These are phyloP conservation scores for Oceanodroma leucorhoa DNA, from an alignment of 2,797 vertebrate species.

Conservation along the genomic window DNA sequence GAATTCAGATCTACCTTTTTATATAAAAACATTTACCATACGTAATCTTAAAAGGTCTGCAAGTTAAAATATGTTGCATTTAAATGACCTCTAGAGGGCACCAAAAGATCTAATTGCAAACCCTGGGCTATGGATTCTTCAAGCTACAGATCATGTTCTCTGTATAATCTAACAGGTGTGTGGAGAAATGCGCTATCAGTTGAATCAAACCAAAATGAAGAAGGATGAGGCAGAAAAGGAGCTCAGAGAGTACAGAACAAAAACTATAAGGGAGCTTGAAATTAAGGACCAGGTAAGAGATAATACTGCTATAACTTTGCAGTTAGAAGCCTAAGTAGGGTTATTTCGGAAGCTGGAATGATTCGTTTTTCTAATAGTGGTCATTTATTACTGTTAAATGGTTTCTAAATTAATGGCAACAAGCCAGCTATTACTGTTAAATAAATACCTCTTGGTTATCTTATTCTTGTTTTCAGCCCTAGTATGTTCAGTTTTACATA, in stretches of 20 bases:
- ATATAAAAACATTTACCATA: constrained; percentile 6
- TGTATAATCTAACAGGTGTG: constrained; percentile 82
- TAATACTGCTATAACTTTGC: constrained; percentile 50
- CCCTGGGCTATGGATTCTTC: background rate
- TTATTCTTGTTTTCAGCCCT: constrained; percentile 57
- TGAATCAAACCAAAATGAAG: constrained; percentile 87
- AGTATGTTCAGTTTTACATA: constrained; percentile 26
- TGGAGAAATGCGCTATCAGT: constrained; percentile 87
- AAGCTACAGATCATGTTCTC: constrained; percentile 66
- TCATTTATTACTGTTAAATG: constrained; percentile 57
- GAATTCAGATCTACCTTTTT: constrained; percentile 7
- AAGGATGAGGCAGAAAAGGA: constrained; percentile 91
- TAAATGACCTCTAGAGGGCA: constrained; percentile 75
- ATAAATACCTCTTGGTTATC: constrained; percentile 61
- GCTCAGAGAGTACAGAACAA: constrained; percentile 84
- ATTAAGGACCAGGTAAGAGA: constrained; percentile 86
- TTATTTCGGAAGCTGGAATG: constrained; percentile 53
- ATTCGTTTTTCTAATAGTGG: constrained; percentile 52
- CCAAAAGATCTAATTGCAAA: constrained; percentile 73
- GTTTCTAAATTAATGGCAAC: constrained; percentile 62
- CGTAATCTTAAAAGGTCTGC: constrained; percentile 6
- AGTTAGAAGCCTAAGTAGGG: constrained; percentile 48
- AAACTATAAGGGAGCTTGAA: constrained; percentile 84
- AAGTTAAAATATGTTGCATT: constrained; percentile 18
- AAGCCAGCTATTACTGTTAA: constrained; percentile 64